phyloP scores from a whole-genome alignment of 92 coral and sea anemone species.

The Palythoa grandiflora region DNA sequence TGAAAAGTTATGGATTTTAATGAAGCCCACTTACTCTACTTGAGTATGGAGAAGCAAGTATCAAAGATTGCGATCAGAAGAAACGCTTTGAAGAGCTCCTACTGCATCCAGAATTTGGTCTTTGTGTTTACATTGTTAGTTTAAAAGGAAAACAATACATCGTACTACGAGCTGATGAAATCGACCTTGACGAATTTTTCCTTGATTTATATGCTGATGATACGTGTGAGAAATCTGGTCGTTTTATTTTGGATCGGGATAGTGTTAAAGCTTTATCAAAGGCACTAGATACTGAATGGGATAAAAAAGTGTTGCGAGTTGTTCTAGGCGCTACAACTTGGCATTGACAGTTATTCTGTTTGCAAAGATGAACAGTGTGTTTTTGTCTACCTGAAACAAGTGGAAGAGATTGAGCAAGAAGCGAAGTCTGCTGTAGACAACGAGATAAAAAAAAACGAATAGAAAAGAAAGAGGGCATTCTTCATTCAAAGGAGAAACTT shows the following conservation, averaged over 20 bases:
- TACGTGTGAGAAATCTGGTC: conserved; percentile 10
- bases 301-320: conserved; percentile 41
- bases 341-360: conserved; percentile 48
- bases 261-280: conserved; percentile 10
- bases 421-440: conserved; percentile 4
- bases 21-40: conserved; percentile 39
- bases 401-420: conserved; percentile 39
- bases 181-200: conserved; percentile 34
- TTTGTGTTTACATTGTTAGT: conserved; percentile 48
- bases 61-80: conserved; percentile 11
- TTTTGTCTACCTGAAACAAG: conserved; percentile 30
- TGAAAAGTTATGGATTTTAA: conserved; percentile 48
- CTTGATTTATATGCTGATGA: conserved; percentile 4
- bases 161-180: conserved; percentile 48
- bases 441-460: conserved; percentile 16
- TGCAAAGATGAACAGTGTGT: conserved; percentile 38
- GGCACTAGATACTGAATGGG: conserved; percentile 48
- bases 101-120: conserved; percentile 48
- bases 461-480: conserved; percentile 47
- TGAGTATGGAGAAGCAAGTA: conserved; percentile 12
- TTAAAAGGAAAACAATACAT: conserved; percentile 32
- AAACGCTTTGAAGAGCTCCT: conserved; percentile 14
- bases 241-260: conserved; percentile 9
- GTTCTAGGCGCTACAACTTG: conserved; percentile 42
- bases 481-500: conserved; percentile 27